Percentiles rank a stretch among this genome's conserved stretches.
phyloP scores from a whole-genome alignment of 1,140 invertebrate genomes.

The Tetramorium parvispinum region DNA sequence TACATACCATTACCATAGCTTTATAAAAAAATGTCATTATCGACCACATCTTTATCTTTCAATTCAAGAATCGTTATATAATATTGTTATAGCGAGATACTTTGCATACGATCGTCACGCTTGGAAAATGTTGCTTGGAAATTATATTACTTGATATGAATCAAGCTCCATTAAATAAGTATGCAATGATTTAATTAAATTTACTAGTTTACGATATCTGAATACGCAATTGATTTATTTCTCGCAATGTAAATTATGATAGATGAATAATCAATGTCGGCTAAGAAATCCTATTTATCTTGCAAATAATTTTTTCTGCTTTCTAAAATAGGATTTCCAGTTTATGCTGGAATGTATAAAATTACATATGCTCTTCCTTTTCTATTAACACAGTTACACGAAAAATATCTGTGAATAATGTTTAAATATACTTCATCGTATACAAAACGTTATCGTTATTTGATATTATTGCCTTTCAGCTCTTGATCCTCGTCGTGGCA shows the following conservation, averaged over 20 bases:
- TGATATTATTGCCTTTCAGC: constrained; percentile 39
- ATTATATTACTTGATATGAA: not conserved
- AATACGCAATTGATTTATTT: not conserved
- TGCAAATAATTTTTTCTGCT: not conserved
- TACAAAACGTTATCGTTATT: not conserved
- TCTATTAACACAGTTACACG: not conserved
- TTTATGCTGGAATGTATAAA: not conserved
- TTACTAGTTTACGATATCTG: not conserved
- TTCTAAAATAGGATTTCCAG: not conserved
- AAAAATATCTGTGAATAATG: not conserved
- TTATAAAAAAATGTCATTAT: not conserved
- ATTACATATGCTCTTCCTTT: not conserved
- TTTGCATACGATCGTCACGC: not conserved
- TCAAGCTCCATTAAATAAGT: constrained; percentile 3
- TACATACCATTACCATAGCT: not conserved
- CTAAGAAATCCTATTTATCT: not conserved
- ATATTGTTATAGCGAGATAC: not conserved
- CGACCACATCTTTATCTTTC: not conserved
- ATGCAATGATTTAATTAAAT: not conserved
- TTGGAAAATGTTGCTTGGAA: not conserved
- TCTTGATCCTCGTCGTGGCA: constrained; percentile 42
- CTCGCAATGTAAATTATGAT: not conserved
- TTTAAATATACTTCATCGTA: not conserved
- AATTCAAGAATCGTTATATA: not conserved
- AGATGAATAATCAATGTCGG: constrained; percentile 6